These are phyloP conservation scores for Drosophila melanica DNA, from an alignment of 1,140 invertebrate species.

Conservation along the genomic window DNA sequence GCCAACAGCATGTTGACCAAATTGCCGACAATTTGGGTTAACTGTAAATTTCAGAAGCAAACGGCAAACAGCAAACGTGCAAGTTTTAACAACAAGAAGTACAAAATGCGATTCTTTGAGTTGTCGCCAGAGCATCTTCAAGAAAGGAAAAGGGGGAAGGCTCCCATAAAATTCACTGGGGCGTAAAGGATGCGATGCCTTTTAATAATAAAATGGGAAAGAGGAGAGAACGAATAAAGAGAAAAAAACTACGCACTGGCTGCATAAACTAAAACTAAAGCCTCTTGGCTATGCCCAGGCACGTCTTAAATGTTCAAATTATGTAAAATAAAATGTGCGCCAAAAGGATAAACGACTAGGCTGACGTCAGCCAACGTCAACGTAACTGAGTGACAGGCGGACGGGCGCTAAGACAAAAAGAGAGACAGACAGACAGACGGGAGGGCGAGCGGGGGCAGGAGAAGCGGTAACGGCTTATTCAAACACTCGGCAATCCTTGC, in stretches of 20 bases:
- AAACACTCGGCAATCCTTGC: constrained; percentile 62
- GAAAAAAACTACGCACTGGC: constrained; percentile 47
- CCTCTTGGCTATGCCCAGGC: constrained; percentile 75
- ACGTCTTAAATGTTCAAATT: constrained; percentile 83
- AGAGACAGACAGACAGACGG: neutral
- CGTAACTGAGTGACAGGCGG: constrained; percentile 56
- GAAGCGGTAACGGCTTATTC: constrained; percentile 44
- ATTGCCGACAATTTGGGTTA: constrained; percentile 81
- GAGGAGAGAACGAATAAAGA: constrained; percentile 24
- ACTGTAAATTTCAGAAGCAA: constrained; percentile 72
- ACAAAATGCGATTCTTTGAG: constrained; percentile 44
- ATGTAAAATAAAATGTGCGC: constrained; percentile 81
- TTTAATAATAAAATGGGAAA: constrained; percentile 68
- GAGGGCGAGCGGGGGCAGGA: neutral
- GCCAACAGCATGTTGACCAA: constrained; percentile 68
- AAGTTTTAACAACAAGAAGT: constrained; percentile 76
- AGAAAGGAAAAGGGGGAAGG: neutral
- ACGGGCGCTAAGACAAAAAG: neutral
- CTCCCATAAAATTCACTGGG: constrained; percentile 74
- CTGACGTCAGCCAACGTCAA: constrained; percentile 66
- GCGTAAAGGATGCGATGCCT: constrained; percentile 78
- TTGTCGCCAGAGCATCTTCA: constrained; percentile 40
- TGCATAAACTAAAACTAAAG: constrained; percentile 82
- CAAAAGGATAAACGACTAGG: constrained; percentile 53
- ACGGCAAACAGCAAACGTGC: constrained; percentile 70